Conservation (phyloP, 2,113 vertebrate species). For the Aphelocoma coerulescens region DNA sequence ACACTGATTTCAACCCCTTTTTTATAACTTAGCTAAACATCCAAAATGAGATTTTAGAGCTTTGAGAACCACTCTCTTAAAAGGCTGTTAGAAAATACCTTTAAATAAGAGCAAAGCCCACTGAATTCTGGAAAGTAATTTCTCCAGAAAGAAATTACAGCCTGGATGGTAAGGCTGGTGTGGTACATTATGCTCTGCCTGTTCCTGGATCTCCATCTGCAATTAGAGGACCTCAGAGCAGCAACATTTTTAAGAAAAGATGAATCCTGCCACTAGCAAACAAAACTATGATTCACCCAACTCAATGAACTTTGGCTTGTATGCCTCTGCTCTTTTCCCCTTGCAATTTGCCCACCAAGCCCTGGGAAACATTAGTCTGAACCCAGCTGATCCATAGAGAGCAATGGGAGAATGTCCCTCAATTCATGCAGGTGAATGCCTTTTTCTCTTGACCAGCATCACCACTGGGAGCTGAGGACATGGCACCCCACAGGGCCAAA, state of each 20-base stretch:
- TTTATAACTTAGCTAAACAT: not conserved
- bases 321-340: not conserved
- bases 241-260: not conserved
- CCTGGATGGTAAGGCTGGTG: not conserved
- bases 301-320: not conserved
- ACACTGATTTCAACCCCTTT: not conserved
- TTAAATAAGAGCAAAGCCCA: not conserved
- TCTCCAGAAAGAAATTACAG: not conserved
- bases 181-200: not conserved
- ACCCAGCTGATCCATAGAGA: not conserved
- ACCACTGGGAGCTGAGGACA: not conserved
- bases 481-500: not conserved
- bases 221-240: not conserved
- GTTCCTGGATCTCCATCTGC: not conserved
- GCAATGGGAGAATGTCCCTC: not conserved
- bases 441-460: not conserved
- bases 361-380: not conserved
- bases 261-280: not conserved
- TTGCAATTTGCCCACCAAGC: not conserved
- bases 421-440: accelerated
- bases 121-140: not conserved
- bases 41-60: not conserved
- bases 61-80: not conserved
- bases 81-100: not conserved
- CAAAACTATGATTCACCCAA: not conserved